Evolutionary conservation across 2,888 invertebrate genomes (phyloP), one percentile per base, ranked within the genome.

Genomic region (Tenthredo livida): DNA sequence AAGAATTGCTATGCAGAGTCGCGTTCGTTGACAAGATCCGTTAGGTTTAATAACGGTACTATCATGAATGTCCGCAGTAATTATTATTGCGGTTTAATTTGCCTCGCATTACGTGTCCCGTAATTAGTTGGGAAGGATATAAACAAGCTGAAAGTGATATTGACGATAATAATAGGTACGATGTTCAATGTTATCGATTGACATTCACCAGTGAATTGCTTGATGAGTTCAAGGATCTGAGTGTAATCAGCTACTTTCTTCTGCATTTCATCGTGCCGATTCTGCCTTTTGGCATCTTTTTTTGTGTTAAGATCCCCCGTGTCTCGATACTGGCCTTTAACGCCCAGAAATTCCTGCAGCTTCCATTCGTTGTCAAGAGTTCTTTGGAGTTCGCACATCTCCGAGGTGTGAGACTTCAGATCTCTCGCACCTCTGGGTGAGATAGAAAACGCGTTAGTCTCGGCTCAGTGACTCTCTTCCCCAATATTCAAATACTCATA

Each of bases 301-400:
- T 96, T 96, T 84, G 96, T 96, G 89, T 97, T 96, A 15, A 97
- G 94, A 87, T 97, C 97, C 0, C 95, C 95, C 89, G 97, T 96
- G 61, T 96, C 94, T 1, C 97, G 94, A 88, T 96, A 96, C 87
- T 98, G 97, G 0, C 97, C 97, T 92, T 98, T 98, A 0, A 97
- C 96, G 7, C 97, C 96, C 84, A 98, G 95, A 92, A 98, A 98
- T 90, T 97, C 96, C 89, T 97, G 96, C 47, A 98, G 94, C 89
- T 97, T 97, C 89, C 97, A 94, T 91, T 98, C 97, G 92, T 98
- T 97, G 91, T 98, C 98, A 58, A 98, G 93, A 86, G 97, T 96
- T 0, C 98, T 94, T 90, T 98, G 97, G 85, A 98, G 95, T 90
- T 98, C 98, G 73, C 98, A 96, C 95, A 98, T 98, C 94, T 98